A percentile compares a stretch with the other conserved stretches of the same genome.
Evolutionary conservation across 2,113 vertebrate genomes (phyloP).

Genomic region (Zosterops borbonicus): DNA sequence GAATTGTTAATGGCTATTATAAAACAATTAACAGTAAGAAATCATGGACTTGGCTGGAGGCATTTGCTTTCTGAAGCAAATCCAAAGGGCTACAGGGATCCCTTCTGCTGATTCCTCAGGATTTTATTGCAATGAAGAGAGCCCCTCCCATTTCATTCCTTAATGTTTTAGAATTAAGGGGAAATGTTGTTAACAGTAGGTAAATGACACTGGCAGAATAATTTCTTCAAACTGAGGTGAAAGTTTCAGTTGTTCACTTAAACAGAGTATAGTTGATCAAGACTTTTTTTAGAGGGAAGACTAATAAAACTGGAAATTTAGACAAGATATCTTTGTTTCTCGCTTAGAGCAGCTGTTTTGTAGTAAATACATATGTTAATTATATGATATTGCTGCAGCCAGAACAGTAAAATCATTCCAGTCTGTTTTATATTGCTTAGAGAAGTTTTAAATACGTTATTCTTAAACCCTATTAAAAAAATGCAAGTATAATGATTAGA

Average conservation of each 20-base stretch:
- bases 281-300: background rate
- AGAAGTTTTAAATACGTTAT: background rate
- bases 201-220: background rate
- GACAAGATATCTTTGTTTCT: background rate
- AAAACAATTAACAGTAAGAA: slow-evolving; percentile 16
- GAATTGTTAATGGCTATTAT: slow-evolving; percentile 16
- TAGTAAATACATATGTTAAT: background rate
- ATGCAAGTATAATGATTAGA: background rate
- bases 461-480: background rate
- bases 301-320: background rate
- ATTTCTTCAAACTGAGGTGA: background rate
- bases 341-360: background rate
- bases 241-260: background rate
- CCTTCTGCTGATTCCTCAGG: background rate
- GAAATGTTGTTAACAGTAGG: background rate
- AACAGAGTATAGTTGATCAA: background rate
- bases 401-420: background rate
- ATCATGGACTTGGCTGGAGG: background rate
- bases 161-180: background rate
- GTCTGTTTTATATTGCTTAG: background rate
- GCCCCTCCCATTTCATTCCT: background rate
- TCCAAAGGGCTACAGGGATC: background rate
- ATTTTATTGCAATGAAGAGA: background rate
- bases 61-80: background rate
- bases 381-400: background rate